These are phyloP conservation scores for Idaea aversata DNA, from an alignment of 2,888 invertebrate genomes.

Conservation along the genomic window DNA sequence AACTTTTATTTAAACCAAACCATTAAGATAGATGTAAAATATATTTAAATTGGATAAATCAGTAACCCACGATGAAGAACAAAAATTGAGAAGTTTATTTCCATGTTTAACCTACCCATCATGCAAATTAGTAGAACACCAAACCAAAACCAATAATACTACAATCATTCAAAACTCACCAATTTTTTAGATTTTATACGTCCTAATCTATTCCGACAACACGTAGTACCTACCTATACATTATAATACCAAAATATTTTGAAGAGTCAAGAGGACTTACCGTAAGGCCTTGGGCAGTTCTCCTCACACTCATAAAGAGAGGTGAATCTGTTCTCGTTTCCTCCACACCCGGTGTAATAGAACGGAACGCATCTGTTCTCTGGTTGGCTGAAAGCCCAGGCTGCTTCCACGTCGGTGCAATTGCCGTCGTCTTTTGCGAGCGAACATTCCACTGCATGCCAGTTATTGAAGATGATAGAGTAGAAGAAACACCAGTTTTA, in stretches of 20 bases:
- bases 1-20: too few species aligned
- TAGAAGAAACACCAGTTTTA: not conserved
- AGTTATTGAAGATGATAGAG: conserved; percentile 11
- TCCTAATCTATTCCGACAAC: too few species aligned
- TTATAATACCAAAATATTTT: not conserved
- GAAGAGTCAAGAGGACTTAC: conserved; percentile 77
- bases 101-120: too few species aligned
- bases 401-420: conserved; percentile 87
- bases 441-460: conserved; percentile 85
- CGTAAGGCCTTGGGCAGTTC: conserved; percentile 88
- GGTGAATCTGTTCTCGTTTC: conserved; percentile 92
- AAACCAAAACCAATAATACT: too few species aligned
- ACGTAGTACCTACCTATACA: too few species aligned
- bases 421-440: conserved; percentile 87
- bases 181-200: too few species aligned
- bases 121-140: too few species aligned
- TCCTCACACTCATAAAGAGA: conserved; percentile 86
- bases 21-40: too few species aligned
- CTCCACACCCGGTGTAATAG: conserved; percentile 95
- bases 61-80: too few species aligned
- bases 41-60: too few species aligned
- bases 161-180: too few species aligned
- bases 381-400: conserved; percentile 92
- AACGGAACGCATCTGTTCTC: conserved; percentile 95
- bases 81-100: too few species aligned